phyloP scores from a whole-genome alignment of 2,888 invertebrate genomes.

The Philhelius pedissequus region DNA sequence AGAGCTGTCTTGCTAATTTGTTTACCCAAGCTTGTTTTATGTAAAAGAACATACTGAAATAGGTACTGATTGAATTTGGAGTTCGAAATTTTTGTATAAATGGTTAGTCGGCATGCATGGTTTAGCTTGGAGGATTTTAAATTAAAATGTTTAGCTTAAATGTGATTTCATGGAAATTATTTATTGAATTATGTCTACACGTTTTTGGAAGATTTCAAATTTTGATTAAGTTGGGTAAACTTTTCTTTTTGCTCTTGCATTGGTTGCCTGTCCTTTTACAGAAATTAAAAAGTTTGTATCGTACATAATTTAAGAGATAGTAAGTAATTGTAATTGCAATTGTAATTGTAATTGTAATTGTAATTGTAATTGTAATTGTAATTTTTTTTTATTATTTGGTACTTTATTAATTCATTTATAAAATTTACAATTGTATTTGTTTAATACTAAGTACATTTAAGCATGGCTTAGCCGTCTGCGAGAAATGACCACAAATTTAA shows the following conservation, averaged over 20 bases:
- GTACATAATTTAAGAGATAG: too few relatives aligned
- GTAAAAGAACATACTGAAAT: neutral
- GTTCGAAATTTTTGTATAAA: neutral
- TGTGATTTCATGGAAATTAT: neutral
- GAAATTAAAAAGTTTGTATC: too few relatives aligned
- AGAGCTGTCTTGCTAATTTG: slow-evolving; percentile 41
- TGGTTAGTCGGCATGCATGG: neutral
- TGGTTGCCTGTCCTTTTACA: too few relatives aligned
- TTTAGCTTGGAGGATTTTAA: neutral
- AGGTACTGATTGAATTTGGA: slow-evolving; percentile 22
- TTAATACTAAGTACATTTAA: too few relatives aligned
- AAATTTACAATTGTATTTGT: too few relatives aligned
- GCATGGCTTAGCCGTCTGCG: too few relatives aligned
- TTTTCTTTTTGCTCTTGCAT: too few relatives aligned
- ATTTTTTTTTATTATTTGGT: too few relatives aligned
- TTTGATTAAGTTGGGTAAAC: neutral
- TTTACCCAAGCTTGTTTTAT: slow-evolving; percentile 28
- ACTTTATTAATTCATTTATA: too few relatives aligned
- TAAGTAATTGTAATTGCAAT: neutral
- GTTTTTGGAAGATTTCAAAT: neutral
- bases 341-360: neutral
- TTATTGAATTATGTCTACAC: neutral
- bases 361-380: neutral
- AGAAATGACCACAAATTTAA: too few relatives aligned
- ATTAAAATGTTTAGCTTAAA: neutral